Percentiles rank a stretch among this genome's conserved stretches.
Conservation (phyloP, 2,888 invertebrate genomes). For the Noctua fimbriata region DNA sequence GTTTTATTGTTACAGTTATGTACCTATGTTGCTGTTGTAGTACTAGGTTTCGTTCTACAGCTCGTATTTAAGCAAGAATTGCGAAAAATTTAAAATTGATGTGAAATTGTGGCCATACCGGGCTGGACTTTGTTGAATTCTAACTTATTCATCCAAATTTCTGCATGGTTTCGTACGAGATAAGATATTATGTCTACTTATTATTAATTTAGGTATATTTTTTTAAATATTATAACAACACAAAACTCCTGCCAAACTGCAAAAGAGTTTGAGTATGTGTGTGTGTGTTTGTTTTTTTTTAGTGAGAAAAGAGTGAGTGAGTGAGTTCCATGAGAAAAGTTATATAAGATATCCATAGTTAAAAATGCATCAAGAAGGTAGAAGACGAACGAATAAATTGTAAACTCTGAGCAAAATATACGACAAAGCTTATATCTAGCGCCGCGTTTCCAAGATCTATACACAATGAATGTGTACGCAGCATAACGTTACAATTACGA, state of each 20-base stretch:
- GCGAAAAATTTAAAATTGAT: not conserved
- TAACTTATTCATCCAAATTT: not conserved
- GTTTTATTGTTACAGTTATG: conserved; percentile 32
- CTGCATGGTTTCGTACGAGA: not conserved
- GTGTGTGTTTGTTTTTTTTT: not conserved
- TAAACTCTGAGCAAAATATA: conserved; percentile 13
- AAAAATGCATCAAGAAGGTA: not conserved
- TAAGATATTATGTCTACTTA: not conserved
- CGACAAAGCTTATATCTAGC: conserved; percentile 16
- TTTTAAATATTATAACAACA: too few species aligned
- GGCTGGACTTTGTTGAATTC: not conserved
- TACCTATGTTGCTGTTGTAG: not conserved
- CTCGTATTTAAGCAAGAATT: not conserved
- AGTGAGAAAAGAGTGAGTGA: too few species aligned
- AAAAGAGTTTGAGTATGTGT: too few species aligned
- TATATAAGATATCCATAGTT: not conserved
- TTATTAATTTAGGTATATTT: too few species aligned
- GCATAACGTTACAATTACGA: conserved; percentile 63
- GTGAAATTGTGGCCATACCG: not conserved
- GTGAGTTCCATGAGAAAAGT: not conserved
- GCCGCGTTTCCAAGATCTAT: conserved; percentile 26
- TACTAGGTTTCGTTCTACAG: not conserved
- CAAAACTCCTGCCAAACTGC: too few species aligned
- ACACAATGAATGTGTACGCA: conserved; percentile 35
- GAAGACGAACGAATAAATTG: not conserved